phyloP scores from a whole-genome alignment of 1,140 invertebrate genomes.

The Drosophila aff. region DNA sequence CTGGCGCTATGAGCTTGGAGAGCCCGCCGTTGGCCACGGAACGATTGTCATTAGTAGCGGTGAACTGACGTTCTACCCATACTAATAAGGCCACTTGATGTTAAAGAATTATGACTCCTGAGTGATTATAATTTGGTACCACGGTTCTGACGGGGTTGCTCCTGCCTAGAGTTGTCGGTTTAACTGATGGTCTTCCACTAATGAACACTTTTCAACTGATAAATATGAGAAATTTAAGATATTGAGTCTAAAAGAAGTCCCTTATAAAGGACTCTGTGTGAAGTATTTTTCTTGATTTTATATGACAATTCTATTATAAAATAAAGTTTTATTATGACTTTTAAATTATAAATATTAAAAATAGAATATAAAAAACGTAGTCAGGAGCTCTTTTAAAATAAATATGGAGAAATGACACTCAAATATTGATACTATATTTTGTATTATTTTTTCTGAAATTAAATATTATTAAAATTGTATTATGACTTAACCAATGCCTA shows the following conservation, averaged over 20 bases:
- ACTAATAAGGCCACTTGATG: slow-evolving; percentile 84
- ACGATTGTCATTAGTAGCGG: slow-evolving; percentile 82
- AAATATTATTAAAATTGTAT: neutral
- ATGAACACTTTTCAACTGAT: slow-evolving; percentile 60
- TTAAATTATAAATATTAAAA: neutral
- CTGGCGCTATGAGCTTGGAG: neutral
- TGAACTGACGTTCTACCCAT: slow-evolving; percentile 85
- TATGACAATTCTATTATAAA: no score
- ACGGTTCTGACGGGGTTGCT: slow-evolving; percentile 84
- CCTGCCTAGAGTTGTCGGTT: slow-evolving; percentile 82
- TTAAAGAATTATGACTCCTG: slow-evolving; percentile 77
- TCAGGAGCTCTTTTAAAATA: no score
- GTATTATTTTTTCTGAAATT: neutral
- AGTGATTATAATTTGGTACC: slow-evolving; percentile 82
- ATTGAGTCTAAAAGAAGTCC: no score
- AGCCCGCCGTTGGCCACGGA: neutral
- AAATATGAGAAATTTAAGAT: slow-evolving; percentile 12
- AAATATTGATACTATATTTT: no score
- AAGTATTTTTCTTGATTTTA: no score
- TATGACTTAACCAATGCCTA: neutral
- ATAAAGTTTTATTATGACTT: no score
- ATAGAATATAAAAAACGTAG: no score
- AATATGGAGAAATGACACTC: no score
- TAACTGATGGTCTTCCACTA: slow-evolving; percentile 83
- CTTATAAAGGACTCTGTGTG: no score